phyloP scores from a whole-genome alignment of 2,797 vertebrate species.

The Hippocampus kuda region DNA sequence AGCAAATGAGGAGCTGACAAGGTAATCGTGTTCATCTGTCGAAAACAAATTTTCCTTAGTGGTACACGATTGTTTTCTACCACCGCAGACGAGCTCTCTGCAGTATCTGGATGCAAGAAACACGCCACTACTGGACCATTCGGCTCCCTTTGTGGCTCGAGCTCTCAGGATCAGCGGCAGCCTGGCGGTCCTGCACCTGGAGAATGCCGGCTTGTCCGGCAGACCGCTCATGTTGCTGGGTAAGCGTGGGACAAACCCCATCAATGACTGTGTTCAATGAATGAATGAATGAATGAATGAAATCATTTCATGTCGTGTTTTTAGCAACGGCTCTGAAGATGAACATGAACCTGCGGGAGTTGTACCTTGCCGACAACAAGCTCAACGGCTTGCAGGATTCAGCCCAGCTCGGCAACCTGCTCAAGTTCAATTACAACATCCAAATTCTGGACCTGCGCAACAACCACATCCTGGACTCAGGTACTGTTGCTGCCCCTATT shows the following conservation, averaged over 20 bases:
- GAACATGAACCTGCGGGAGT: conserved; percentile 88
- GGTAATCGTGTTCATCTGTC: too few species aligned
- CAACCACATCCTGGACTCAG: conserved; percentile 89
- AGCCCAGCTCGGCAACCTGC: conserved; percentile 85
- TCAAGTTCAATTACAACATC: conserved; percentile 91
- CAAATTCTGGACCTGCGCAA: conserved; percentile 89
- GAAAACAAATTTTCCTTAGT: neutral
- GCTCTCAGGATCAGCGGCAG: conserved; percentile 91
- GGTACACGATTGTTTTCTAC: neutral
- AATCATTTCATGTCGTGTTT: neutral
- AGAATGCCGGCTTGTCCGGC: conserved; percentile 80
- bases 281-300: neutral
- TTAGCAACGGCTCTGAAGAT: conserved; percentile 90
- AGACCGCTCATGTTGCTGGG: conserved; percentile 87
- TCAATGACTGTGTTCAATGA: neutral
- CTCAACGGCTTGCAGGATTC: conserved; percentile 90
- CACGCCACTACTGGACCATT: conserved; percentile 85
- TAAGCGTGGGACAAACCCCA: conserved; percentile 44
- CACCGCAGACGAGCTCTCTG: conserved; percentile 79
- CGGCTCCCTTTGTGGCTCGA: conserved; percentile 87
- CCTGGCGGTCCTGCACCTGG: conserved; percentile 81
- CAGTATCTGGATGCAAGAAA: conserved; percentile 88
- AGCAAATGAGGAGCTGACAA: too few species aligned
- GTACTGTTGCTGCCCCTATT: conserved; percentile 45
- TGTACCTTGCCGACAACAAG: conserved; percentile 91